These are phyloP conservation scores for Sardinella longiceps DNA, from an alignment of 2,797 vertebrate genomes.

Conservation along the genomic window DNA sequence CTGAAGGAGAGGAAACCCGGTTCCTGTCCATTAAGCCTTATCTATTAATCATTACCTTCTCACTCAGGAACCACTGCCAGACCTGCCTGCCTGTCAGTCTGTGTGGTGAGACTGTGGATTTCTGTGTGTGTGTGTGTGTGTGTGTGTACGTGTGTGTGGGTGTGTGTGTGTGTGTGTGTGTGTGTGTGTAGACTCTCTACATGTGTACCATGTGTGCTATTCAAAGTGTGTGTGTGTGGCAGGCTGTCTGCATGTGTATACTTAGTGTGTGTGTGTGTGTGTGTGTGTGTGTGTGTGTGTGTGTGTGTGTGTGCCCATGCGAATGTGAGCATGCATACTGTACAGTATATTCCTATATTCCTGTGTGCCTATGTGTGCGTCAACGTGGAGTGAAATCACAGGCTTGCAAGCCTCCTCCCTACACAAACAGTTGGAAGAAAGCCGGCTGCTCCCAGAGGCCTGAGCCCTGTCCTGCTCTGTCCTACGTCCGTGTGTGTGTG, in stretches of 20 bases:
- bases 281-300: constrained; percentile 9
- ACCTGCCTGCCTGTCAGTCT: background rate
- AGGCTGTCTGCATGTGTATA: background rate
- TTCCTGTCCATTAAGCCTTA: constrained; percentile 48
- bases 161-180: background rate
- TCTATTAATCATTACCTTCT: constrained; percentile 66
- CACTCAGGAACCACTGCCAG: constrained; percentile 19
- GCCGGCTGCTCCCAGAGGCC: constrained; percentile 56
- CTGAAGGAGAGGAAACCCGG: constrained; percentile 42
- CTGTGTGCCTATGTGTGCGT: constrained; percentile 44
- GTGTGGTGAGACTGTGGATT: background rate
- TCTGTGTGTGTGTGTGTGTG: background rate
- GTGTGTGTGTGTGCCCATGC: background rate
- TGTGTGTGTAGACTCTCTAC: background rate
- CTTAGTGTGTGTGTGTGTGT: background rate
- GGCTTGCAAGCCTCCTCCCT: constrained; percentile 66
- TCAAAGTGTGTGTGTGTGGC: constrained; percentile 32
- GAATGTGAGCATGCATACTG: background rate
- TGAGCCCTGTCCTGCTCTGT: constrained; percentile 44
- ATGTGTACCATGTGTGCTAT: background rate
- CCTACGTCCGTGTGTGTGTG: no score
- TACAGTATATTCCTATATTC: background rate
- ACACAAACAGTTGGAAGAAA: constrained; percentile 67
- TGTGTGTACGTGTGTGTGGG: background rate
- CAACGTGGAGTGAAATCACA: constrained; percentile 61